A percentile compares a stretch with the other conserved stretches of the same genome.
Evolutionary conservation across 2,888 invertebrate genomes (phyloP).

Genomic region (Diarsia mendica): DNA sequence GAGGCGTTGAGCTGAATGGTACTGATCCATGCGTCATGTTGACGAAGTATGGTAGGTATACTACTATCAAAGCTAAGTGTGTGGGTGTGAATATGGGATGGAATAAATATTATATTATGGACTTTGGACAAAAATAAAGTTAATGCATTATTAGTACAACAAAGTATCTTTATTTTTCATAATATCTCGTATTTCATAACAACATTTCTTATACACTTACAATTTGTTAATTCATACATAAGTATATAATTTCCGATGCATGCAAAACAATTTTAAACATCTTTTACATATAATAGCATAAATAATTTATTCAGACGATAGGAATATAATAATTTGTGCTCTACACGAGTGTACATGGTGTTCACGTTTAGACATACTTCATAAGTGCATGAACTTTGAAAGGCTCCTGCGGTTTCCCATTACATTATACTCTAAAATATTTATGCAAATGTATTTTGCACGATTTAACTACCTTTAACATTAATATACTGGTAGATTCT

Average conservation of each 20-base stretch:
- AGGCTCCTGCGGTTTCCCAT: slow-evolving; percentile 53
- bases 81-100: no score
- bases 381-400: slow-evolving; percentile 63
- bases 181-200: slow-evolving; percentile 79
- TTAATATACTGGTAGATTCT: slow-evolving; percentile 49
- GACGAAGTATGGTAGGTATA: no score
- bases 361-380: slow-evolving; percentile 59
- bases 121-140: not conserved
- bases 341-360: slow-evolving; percentile 67
- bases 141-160: slow-evolving; percentile 65
- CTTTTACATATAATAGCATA: slow-evolving; percentile 64
- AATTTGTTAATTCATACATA: slow-evolving; percentile 74
- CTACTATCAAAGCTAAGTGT: not conserved
- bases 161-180: slow-evolving; percentile 79
- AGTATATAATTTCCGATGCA: slow-evolving; percentile 70
- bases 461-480: slow-evolving; percentile 37
- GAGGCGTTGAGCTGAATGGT: no score
- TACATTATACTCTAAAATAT: slow-evolving; percentile 46
- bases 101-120: no score
- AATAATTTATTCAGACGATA: slow-evolving; percentile 66
- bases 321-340: slow-evolving; percentile 74
- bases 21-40: no score
- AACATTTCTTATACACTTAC: slow-evolving; percentile 79
- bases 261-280: slow-evolving; percentile 77
- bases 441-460: slow-evolving; percentile 46